phyloP scores from a whole-genome alignment of 2,113 vertebrate genomes.

The Mesembrinibis cayennensis region DNA sequence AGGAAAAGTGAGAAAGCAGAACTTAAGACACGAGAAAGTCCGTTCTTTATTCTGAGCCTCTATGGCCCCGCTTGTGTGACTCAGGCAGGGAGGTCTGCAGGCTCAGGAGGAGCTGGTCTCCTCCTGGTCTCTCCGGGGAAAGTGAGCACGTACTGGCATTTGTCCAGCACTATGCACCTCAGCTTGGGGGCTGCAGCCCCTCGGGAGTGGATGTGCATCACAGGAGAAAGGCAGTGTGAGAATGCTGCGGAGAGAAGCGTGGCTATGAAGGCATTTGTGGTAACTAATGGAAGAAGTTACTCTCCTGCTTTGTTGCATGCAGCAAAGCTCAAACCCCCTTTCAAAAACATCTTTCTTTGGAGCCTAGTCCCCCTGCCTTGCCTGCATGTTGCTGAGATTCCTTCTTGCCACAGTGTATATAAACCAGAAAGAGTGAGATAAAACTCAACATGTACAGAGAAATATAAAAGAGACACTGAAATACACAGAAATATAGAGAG shows the following conservation, averaged over 20 bases:
- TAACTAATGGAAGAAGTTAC: background rate
- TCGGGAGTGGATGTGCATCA: rapidly evolving
- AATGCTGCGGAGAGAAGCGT: rapidly evolving
- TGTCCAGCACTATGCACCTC: rapidly evolving
- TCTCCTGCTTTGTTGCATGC: background rate
- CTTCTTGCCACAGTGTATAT: background rate
- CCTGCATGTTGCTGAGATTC: background rate
- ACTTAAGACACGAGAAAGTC: background rate
- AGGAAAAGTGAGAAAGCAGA: background rate
- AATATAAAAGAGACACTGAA: background rate
- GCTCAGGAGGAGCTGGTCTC: background rate
- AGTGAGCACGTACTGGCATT: background rate
- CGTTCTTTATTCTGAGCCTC: background rate
- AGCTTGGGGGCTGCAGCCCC: background rate
- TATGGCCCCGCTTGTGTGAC: rapidly evolving
- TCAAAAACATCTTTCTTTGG: background rate
- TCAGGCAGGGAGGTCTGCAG: background rate
- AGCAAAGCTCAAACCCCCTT: rapidly evolving
- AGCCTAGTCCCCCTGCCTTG: background rate
- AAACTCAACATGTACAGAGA: background rate
- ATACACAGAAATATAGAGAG: background rate
- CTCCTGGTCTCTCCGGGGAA: background rate
- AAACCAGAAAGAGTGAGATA: background rate
- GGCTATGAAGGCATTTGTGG: background rate
- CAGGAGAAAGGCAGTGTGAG: rapidly evolving